phyloP scores from a whole-genome alignment of 53 echinoderm and acorn worm species.

The Paracentrotus lividus region DNA sequence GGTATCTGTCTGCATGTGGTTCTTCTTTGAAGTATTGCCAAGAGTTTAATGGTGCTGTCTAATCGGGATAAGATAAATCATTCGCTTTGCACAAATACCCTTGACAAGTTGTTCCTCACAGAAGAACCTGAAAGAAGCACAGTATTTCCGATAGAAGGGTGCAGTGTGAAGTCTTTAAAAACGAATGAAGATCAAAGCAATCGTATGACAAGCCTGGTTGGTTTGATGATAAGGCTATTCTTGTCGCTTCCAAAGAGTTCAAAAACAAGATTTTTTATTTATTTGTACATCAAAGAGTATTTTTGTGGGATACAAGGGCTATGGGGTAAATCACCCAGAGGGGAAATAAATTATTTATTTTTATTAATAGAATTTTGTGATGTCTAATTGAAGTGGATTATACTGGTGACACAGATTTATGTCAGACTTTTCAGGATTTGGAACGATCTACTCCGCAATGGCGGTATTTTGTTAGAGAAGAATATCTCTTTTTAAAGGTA shows the following conservation, averaged over 20 bases:
- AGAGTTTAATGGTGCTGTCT: constrained; percentile 30
- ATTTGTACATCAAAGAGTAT: constrained; percentile 23
- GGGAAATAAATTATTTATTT: constrained; percentile 2
- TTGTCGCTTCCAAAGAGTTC: background rate
- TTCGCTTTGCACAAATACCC: constrained; percentile 3
- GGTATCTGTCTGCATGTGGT: background rate
- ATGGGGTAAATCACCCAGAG: constrained; percentile 17
- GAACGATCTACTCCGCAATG: background rate
- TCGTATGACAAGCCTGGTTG: constrained; percentile 50
- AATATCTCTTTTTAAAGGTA: background rate
- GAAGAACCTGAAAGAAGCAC: background rate
- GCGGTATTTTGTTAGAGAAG: constrained; percentile 7
- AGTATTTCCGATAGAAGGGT: background rate
- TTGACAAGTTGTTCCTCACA: constrained; percentile 29
- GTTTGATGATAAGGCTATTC: constrained; percentile 8
- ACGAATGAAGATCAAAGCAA: constrained; percentile 42
- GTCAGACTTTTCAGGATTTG: constrained; percentile 46
- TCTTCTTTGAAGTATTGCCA: background rate
- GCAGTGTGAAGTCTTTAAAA: constrained; percentile 56
- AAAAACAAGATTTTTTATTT: constrained; percentile 15
- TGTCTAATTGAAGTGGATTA: constrained; percentile 41
- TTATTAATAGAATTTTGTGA: background rate
- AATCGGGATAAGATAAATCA: constrained; percentile 33
- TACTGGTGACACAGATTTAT: constrained; percentile 50
- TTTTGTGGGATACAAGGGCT: constrained; percentile 13